Conservation (phyloP, 2,797 vertebrate species). For the Sylvia borin region DNA sequence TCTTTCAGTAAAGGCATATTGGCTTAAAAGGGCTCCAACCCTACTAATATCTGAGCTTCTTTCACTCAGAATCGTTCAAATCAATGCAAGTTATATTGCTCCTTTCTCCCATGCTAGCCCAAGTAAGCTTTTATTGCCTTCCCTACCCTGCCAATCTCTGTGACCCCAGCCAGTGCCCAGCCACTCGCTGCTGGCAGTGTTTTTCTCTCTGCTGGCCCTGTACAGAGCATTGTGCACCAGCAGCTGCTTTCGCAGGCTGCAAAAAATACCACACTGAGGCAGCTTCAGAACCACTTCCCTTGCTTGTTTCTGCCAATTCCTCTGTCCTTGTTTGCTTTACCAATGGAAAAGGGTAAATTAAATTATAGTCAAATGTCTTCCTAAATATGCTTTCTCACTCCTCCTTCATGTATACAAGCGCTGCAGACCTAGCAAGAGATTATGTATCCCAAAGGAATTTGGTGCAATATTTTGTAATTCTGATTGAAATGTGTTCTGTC, state of each 20-base stretch:
- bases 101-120: not conserved
- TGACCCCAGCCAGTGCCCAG: not conserved
- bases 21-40: slow-evolving; percentile 26
- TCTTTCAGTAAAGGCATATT: slow-evolving; percentile 10
- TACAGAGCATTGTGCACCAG: not conserved
- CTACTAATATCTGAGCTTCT: slow-evolving; percentile 3
- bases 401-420: slow-evolving; percentile 54
- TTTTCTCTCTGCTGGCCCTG: not conserved
- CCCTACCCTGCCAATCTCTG: not conserved
- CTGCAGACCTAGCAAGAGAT: slow-evolving; percentile 39
- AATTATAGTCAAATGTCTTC: slow-evolving; percentile 65
- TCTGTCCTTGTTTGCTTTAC: slow-evolving; percentile 49
- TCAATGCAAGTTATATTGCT: slow-evolving; percentile 23
- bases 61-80: not conserved
- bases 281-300: not conserved
- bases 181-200: not conserved
- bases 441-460: slow-evolving; percentile 72
- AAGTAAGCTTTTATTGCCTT: slow-evolving; percentile 6
- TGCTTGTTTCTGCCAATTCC: slow-evolving; percentile 10
- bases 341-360: slow-evolving; percentile 60
- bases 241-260: not conserved
- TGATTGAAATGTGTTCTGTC: slow-evolving; percentile 80
- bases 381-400: slow-evolving; percentile 65
- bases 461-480: slow-evolving; percentile 78
- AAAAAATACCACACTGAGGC: not conserved